Percentiles rank a stretch among this genome's conserved stretches.
Evolutionary conservation across 2,113 vertebrate genomes (phyloP).

Genomic region (Pithys albifrons): DNA sequence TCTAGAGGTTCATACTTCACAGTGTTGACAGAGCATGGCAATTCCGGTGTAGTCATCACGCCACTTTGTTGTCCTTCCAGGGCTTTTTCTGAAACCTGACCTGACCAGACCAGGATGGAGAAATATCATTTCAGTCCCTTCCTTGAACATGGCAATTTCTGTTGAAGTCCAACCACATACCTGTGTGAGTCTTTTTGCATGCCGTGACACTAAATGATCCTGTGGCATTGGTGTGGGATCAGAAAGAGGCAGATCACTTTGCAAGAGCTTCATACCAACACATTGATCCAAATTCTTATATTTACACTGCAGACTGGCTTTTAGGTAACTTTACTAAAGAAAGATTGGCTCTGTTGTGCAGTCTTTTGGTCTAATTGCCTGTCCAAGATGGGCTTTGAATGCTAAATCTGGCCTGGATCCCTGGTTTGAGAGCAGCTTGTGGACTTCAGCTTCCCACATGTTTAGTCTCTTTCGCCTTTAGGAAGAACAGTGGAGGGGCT

Average conservation of each 20-base stretch:
- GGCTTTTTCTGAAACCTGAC: background rate
- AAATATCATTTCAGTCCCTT: background rate
- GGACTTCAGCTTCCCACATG: background rate
- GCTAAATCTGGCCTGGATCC: background rate
- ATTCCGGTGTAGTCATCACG: background rate
- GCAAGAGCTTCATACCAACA: accelerated
- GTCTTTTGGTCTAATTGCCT: background rate
- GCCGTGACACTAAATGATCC: background rate
- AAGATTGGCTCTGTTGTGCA: background rate
- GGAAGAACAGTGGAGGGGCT: background rate
- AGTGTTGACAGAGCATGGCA: background rate
- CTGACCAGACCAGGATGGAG: background rate
- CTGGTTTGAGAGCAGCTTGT: background rate
- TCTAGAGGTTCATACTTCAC: background rate
- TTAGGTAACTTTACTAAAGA: background rate
- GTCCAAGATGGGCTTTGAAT: background rate
- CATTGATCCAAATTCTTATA: background rate
- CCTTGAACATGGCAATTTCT: background rate
- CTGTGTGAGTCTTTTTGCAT: background rate
- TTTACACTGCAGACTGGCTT: background rate
- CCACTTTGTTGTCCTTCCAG: background rate
- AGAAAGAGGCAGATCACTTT: background rate
- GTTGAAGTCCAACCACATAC: background rate
- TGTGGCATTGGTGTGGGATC: accelerated
- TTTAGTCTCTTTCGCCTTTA: background rate